These are phyloP conservation scores for Sebastes kiyomatsui DNA, from an alignment of 2,797 vertebrate genomes.

Conservation along the genomic window DNA sequence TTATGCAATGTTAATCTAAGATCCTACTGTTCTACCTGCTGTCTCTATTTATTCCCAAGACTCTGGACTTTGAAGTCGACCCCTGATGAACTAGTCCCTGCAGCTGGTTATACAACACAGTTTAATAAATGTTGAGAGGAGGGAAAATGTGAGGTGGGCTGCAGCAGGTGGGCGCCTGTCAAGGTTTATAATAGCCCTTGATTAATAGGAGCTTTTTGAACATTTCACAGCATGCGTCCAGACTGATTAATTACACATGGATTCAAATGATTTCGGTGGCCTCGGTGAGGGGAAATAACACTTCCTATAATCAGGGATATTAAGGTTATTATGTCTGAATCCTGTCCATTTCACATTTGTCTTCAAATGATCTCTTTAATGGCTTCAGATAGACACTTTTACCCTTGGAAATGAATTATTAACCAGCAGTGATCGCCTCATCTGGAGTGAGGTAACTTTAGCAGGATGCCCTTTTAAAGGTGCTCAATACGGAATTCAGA, in stretches of 20 bases:
- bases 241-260: slow-evolving; percentile 48
- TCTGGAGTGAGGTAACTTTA: neutral
- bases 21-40: neutral
- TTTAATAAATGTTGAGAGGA: neutral
- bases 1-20: neutral
- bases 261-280: slow-evolving; percentile 33
- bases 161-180: slow-evolving; percentile 19
- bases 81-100: neutral
- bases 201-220: slow-evolving; percentile 43
- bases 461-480: neutral
- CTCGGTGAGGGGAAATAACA: slow-evolving; percentile 13
- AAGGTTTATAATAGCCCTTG: slow-evolving; percentile 26
- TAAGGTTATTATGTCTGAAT: slow-evolving; percentile 35
- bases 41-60: neutral
- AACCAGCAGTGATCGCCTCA: neutral
- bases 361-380: slow-evolving; percentile 26
- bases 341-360: slow-evolving; percentile 35
- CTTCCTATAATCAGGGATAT: slow-evolving; percentile 47
- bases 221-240: slow-evolving; percentile 17
- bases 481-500: neutral
- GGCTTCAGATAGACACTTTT: neutral
- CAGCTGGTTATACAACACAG: neutral
- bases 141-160: neutral
- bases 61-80: neutral
- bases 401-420: slow-evolving; percentile 16